These are phyloP conservation scores for Columba livia DNA, from an alignment of 2,113 vertebrate species.

Conservation along the genomic window DNA sequence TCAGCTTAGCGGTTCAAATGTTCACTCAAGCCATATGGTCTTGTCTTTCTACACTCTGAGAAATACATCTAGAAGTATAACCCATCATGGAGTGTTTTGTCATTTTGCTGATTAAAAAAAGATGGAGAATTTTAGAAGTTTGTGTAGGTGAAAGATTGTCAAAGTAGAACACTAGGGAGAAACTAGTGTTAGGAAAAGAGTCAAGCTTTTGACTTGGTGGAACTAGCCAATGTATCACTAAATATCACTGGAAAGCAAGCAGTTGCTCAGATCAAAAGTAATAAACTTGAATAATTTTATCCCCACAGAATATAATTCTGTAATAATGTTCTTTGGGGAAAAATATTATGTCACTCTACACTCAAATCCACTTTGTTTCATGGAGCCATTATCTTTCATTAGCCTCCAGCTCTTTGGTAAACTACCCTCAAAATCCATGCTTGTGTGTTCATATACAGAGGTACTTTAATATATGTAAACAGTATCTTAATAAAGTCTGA, in stretches of 20 bases:
- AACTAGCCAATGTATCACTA: neutral
- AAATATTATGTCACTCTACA: neutral
- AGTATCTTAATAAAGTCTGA: neutral
- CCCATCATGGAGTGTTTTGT: neutral
- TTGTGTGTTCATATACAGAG: neutral
- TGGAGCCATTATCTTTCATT: neutral
- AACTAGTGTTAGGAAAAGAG: neutral
- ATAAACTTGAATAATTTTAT: neutral
- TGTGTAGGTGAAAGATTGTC: neutral
- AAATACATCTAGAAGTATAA: neutral
- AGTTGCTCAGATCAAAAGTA: neutral
- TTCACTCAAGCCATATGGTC: neutral
- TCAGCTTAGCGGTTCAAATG: neutral
- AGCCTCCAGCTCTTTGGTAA: neutral
- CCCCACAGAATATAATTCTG: neutral
- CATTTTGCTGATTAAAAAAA: neutral
- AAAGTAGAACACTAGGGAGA: neutral
- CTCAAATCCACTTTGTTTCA: neutral
- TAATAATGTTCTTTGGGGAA: neutral
- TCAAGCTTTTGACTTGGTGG: neutral
- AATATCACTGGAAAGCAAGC: neutral
- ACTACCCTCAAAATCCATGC: neutral
- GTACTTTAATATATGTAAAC: neutral
- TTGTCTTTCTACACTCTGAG: neutral
- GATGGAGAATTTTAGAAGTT: neutral